Base-by-base conservation (phyloP, 2,888 invertebrate genomes). In the Cheilosia grossa region DNA sequence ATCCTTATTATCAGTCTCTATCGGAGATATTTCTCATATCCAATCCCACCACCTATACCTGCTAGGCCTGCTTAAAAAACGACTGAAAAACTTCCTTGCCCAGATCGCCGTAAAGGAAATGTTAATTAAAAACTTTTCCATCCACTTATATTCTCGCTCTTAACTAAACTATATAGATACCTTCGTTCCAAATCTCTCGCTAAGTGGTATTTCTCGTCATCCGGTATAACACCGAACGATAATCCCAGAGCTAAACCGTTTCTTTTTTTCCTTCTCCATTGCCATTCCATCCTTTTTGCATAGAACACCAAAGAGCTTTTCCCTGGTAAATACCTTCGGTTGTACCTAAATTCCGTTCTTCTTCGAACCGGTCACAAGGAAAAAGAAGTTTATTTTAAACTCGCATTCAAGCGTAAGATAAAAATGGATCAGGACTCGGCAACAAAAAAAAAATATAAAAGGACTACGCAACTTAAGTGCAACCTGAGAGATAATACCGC, bases 201-300 rank as follows among this genome's bases (percentile, higher is more conserved):
- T 85, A 85, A 85, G 85, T 85, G 85, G 85, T 81, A 85, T 85
- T 85, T 63, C 85, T 85, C 85, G 85, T 85, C 85, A 85, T 85
- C 85, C 85, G 81, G 85, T 81, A 85, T 85, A 85, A 85, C 85
- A 85, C 85, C 81, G 72, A 75, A 77, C 75, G 85, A 81, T 85
- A 85, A 85, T 85, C 85, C 81, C 59, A 47, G 27, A 81, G 66
- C 81, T 77, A 67, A 72, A 85, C 70, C 81, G 75, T 66, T 67
- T 49, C 33, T 59, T 9, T 49, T 49, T 27, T 42, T 72, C 30
- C 47, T 42, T 64, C 37, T 42, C 49, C 19, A 10, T 24, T 21
- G 13, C 33, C 17, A n/a, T 4, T 54, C 59, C 49, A 24, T 56
- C 44, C 49, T 59, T 69, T 70, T 73, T 64, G 27, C 15, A 51